These are phyloP conservation scores for Nyctibius grandis DNA, from an alignment of 2,797 vertebrate genomes.

Conservation along the genomic window DNA sequence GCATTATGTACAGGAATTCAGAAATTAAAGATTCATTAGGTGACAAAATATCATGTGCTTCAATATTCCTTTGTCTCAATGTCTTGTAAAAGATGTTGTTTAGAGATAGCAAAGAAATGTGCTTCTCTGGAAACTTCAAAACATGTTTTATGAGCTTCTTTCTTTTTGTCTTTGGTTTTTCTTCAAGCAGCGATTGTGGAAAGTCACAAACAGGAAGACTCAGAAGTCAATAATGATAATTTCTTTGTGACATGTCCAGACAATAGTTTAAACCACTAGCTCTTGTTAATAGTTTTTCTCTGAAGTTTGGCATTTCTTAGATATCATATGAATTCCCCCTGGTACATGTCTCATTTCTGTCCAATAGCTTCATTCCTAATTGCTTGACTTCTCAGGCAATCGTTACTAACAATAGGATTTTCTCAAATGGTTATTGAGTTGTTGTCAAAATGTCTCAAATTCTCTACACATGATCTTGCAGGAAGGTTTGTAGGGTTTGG, in stretches of 20 bases:
- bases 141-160: neutral
- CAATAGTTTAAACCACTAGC: neutral
- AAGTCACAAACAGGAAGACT: neutral
- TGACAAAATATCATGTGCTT: neutral
- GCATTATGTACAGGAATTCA: neutral
- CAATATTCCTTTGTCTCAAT: neutral
- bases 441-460: neutral
- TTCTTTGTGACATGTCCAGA: neutral
- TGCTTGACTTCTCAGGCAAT: neutral
- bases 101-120: neutral
- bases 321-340: neutral
- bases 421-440: slow-evolving; percentile 37
- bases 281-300: neutral
- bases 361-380: neutral
- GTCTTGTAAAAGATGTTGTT: neutral
- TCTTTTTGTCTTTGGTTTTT: neutral
- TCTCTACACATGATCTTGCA: neutral
- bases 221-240: neutral
- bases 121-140: neutral
- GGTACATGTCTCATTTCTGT: neutral
- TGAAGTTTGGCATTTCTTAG: slow-evolving; percentile 27
- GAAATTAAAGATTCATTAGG: neutral
- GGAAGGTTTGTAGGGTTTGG: neutral
- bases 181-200: neutral
- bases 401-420: neutral